Evolutionary conservation across 1,140 invertebrate species (phyloP).

Genomic region (Neoseiulus cucumeris): DNA sequence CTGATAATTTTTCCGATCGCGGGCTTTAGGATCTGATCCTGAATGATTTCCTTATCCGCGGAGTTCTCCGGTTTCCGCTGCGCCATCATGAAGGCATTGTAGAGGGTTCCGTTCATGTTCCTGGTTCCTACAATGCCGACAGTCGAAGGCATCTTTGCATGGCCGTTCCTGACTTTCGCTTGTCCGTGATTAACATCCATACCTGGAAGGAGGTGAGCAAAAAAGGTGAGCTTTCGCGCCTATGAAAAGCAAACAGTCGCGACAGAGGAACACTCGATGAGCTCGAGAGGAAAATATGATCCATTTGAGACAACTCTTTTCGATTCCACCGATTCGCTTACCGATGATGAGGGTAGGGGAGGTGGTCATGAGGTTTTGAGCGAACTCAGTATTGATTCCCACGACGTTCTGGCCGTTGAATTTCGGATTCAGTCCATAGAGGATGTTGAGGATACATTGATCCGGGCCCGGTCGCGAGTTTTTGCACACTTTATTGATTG

Average conservation of each 20-base stretch:
- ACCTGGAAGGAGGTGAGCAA: too few species aligned
- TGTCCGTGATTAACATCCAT: constrained; percentile 3
- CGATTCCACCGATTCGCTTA: too few species aligned
- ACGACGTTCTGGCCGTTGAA: neutral
- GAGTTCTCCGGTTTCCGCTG: neutral
- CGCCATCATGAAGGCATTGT: neutral
- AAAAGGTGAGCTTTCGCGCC: too few species aligned
- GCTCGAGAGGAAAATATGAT: too few species aligned
- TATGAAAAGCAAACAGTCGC: too few species aligned
- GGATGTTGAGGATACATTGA: neutral
- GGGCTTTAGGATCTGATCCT: neutral
- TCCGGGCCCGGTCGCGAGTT: neutral
- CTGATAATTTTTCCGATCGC: neutral
- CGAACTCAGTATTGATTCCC: neutral
- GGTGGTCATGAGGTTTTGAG: neutral
- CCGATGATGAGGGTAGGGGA: neutral
- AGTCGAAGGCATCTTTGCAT: neutral
- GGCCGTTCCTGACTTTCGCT: neutral
- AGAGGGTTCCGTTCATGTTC: neutral
- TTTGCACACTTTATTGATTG: neutral
- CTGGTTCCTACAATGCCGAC: neutral
- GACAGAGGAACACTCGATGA: too few species aligned
- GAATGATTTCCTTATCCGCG: neutral
- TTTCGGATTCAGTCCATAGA: constrained; percentile 1
- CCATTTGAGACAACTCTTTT: too few species aligned